Evolutionary conservation across 1,140 invertebrate genomes (phyloP), one percentile per base, ranked within the genome.

Genomic region (Brachionus paranguensis): DNA sequence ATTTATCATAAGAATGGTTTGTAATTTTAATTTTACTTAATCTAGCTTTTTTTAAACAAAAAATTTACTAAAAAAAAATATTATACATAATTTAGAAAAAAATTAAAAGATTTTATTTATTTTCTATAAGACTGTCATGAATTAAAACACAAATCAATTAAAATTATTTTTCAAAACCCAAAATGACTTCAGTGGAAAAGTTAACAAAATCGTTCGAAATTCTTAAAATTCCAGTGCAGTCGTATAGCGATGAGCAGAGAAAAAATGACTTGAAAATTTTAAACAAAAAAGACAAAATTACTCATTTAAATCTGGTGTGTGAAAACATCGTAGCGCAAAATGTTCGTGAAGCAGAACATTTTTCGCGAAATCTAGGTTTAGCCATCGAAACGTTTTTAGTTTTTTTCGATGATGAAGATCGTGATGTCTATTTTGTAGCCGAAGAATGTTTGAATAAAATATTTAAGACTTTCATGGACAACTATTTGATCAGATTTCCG

Each of bases 401-500:
- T 3, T 89, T 94, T 45, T 93, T 93, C 87, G 92, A 94, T 90
- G 94, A 95, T 88, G 86, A 90, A 2, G 93, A 94, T 87, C 91
- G 93, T n/a, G 93, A 94, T 89, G 91, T 94, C 27, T 89, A 93
- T 70, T 93, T 93, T 89, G 91, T 93, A 64, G 93, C 93, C 43
- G 93, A 94, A 89, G 94, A 95, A 89, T 93, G 93, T 87, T 89
- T 95, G 0, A 94, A 94, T 86, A 92, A 92, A 89, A 93, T 94
- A 83, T 93, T 94, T 86, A 92, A 93, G 92, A 90, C 91, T 27
- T 88, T 93, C 85, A 87, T 91, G 43, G 92, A 93, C 78, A 91
- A 91, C 33, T 92, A 93, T 87, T 90, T 93, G 11, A 91, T 92
- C 17, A 92, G 93, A 86, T 90, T 95, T 72, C 92, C 93, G 86